phyloP scores from a whole-genome alignment of 92 coral and sea anemone species.

The Epizoanthus stellaris region DNA sequence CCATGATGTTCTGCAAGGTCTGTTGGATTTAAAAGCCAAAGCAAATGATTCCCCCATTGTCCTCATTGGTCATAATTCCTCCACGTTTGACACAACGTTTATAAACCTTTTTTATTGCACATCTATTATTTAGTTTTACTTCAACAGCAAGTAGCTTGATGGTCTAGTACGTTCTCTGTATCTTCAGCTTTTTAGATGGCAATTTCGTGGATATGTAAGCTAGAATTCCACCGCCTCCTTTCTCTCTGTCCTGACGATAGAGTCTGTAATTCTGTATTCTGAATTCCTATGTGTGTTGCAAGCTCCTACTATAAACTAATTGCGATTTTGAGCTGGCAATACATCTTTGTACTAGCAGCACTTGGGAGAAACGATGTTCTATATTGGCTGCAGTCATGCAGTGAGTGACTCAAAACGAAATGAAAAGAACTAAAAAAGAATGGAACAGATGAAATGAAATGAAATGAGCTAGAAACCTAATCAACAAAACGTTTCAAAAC shows the following conservation, averaged over 20 bases:
- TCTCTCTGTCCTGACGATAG: constrained; percentile 53
- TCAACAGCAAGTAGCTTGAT: constrained; percentile 45
- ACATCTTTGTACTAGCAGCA: too few relatives aligned
- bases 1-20: not conserved
- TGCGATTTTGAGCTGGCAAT: too few relatives aligned
- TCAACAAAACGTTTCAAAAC: too few relatives aligned
- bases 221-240: constrained; percentile 57
- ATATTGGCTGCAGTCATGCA: too few relatives aligned
- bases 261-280: constrained; percentile 28
- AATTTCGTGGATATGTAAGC: constrained; percentile 8
- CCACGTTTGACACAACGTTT: not conserved
- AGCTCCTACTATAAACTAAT: too few relatives aligned
- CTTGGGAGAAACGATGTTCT: too few relatives aligned
- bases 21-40: not conserved
- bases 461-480: too few relatives aligned
- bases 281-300: not conserved
- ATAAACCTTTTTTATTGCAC: not conserved
- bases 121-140: constrained; percentile 16
- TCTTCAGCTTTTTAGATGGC: not conserved
- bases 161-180: constrained; percentile 21
- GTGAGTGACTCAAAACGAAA: too few relatives aligned
- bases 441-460: too few relatives aligned
- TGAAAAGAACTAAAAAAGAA: too few relatives aligned
- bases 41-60: not conserved
- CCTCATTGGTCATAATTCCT: constrained; percentile 31